Conservation (phyloP, 2,888 invertebrate genomes). For the Andrena dorsata region DNA sequence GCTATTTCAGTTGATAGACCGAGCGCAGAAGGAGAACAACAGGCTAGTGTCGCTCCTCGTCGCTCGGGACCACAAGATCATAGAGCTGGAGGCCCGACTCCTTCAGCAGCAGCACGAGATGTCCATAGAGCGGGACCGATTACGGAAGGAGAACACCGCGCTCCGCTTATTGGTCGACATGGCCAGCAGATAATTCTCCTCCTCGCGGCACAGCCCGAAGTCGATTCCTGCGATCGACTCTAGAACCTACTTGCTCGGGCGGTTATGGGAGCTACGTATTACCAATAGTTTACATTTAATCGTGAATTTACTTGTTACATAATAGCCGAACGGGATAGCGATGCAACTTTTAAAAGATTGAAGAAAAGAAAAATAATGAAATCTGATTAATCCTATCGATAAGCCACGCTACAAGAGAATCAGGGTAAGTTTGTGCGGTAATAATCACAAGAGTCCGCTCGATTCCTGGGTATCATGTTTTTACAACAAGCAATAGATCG, state of each 20-base stretch:
- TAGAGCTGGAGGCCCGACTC: slow-evolving; percentile 82
- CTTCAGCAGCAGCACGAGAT: slow-evolving; percentile 81
- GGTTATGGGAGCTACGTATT: slow-evolving; percentile 37
- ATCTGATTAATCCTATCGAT: slow-evolving; percentile 31
- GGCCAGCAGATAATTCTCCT: slow-evolving; percentile 75
- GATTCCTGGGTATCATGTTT: slow-evolving; percentile 28
- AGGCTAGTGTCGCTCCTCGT: slow-evolving; percentile 82
- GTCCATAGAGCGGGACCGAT: slow-evolving; percentile 80
- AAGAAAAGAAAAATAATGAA: neutral
- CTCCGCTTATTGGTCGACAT: slow-evolving; percentile 82
- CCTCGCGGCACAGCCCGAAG: slow-evolving; percentile 11
- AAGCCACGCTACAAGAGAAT: slow-evolving; percentile 36
- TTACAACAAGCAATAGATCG: slow-evolving; percentile 50
- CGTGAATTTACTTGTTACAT: slow-evolving; percentile 61
- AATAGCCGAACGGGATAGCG: slow-evolving; percentile 46
- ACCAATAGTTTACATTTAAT: slow-evolving; percentile 58
- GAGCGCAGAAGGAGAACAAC: slow-evolving; percentile 84
- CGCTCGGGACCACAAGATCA: slow-evolving; percentile 84
- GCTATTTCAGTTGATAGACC: slow-evolving; percentile 80
- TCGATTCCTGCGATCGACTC: slow-evolving; percentile 44
- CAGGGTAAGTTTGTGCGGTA: slow-evolving; percentile 52
- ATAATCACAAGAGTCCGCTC: slow-evolving; percentile 27
- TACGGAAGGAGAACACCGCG: slow-evolving; percentile 83
- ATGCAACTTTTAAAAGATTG: slow-evolving; percentile 25
- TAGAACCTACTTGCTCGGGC: slow-evolving; percentile 37